These are phyloP conservation scores for Brachypteracias leptosomus DNA, from an alignment of 2,113 vertebrate genomes.

Conservation along the genomic window DNA sequence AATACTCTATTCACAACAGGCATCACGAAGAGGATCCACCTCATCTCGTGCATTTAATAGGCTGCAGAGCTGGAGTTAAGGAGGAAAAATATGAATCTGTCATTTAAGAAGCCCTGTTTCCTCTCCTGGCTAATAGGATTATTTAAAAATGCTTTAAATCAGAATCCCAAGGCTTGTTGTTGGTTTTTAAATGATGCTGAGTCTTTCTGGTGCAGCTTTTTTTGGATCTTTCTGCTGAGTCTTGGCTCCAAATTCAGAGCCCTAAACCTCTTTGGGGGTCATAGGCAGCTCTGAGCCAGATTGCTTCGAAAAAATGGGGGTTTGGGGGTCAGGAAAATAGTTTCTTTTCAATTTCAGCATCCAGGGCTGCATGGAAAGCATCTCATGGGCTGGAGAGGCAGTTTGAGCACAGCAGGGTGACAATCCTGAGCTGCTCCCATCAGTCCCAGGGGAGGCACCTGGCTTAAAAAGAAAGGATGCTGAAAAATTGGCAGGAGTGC, in stretches of 20 bases:
- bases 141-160: conserved; percentile 58
- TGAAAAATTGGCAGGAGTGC: conserved; percentile 1
- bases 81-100: not conserved
- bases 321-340: not conserved
- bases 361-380: not conserved
- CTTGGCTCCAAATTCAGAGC: not conserved
- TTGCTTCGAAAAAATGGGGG: not conserved
- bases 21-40: not conserved
- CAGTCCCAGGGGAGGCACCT: not conserved
- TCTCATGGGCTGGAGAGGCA: accelerated
- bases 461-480: not conserved
- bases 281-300: not conserved
- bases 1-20: not conserved
- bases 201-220: not conserved
- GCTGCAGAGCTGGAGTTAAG: not conserved
- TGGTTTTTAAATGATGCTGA: conserved; percentile 51
- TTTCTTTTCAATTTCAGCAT: not conserved
- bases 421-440: not conserved
- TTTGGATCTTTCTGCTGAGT: not conserved
- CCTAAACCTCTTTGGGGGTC: not conserved
- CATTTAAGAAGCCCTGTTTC: conserved; percentile 52
- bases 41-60: conserved; percentile 20
- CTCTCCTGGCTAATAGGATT: conserved; percentile 72
- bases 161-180: conserved; percentile 50
- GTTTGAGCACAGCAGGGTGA: not conserved